Base-by-base conservation (phyloP, 2,888 invertebrate genomes). In the Trypoxylon attenuatum region DNA sequence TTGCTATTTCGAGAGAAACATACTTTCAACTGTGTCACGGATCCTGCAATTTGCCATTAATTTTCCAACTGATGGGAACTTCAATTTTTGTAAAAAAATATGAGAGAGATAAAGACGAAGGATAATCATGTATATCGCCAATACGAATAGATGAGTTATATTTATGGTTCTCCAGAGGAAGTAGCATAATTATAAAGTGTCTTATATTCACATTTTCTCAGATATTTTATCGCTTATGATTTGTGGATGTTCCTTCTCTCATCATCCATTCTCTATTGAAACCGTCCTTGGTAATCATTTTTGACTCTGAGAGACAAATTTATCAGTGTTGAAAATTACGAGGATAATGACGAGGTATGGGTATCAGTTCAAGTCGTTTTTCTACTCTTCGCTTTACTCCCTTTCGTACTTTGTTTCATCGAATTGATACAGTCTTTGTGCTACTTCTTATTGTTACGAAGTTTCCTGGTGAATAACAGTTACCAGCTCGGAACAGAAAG, bases 291-390 rank as follows among this genome's bases (percentile, higher is more conserved):
- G n/a, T n/a, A n/a, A n/a, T n/a, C n/a, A n/a, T n/a, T n/a, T n/a
- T n/a, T n/a, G n/a, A 56, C 62, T 71, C 68, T 43, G 49, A 54
- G 69, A 69, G 69, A 59, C 69, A 73, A 78, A 81, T 80, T 79
- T 76, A 77, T 78, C 75, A 76, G 77, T 78, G 75, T 76, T 75
- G 63, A 50, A 42, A 47, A 45, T 47, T 47, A 46, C 27, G 60
- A 18, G 47, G 18, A 2, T n/a, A 5, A 8, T 27, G 15, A 19
- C 18, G 33, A 33, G 47, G 19, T n/a, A 29, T 4, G n/a, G 4
- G 38, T 38, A 38, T 33, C n/a, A n/a, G n/a, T 33, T 33, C 42
- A 6, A 27, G 6, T 3, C 6, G 2, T 1, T 6, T n/a, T 15
- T 46, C 49, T 25, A 46, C 16, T 15, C 6, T 42, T 15, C 47